phyloP scores from a whole-genome alignment of 2,888 invertebrate genomes.

The Lymantria dispar region DNA sequence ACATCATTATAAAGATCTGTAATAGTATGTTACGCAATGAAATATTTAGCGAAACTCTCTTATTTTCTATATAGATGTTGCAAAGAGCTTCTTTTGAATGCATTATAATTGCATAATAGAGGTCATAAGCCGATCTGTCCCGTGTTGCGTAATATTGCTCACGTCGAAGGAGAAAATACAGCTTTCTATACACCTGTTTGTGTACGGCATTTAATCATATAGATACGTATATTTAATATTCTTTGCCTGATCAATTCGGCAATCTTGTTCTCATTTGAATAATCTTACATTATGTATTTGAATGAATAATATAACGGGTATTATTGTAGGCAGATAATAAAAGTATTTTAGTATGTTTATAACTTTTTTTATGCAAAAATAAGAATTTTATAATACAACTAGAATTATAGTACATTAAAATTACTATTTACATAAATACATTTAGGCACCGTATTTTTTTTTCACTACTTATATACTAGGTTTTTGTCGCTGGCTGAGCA shows the following conservation, averaged over 20 bases:
- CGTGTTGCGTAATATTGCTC: slow-evolving; percentile 58
- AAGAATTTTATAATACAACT: slow-evolving; percentile 77
- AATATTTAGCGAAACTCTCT: slow-evolving; percentile 70
- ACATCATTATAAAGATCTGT: slow-evolving; percentile 53
- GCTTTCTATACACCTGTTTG: slow-evolving; percentile 70
- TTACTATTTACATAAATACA: slow-evolving; percentile 83
- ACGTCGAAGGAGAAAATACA: slow-evolving; percentile 56
- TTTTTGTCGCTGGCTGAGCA: slow-evolving; percentile 77
- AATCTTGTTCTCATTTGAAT: not conserved
- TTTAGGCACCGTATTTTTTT: slow-evolving; percentile 83
- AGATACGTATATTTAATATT: slow-evolving; percentile 37
- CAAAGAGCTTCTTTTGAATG: slow-evolving; percentile 61
- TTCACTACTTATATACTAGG: slow-evolving; percentile 78
- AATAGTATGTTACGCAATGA: slow-evolving; percentile 62
- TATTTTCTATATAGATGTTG: slow-evolving; percentile 69
- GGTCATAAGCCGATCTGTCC: slow-evolving; percentile 58
- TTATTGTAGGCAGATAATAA: slow-evolving; percentile 12
- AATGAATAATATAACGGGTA: not conserved
- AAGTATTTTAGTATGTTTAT: slow-evolving; percentile 19
- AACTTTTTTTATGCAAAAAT: slow-evolving; percentile 76
- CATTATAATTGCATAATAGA: slow-evolving; percentile 74
- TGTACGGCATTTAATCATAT: slow-evolving; percentile 37
- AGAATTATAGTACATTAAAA: slow-evolving; percentile 78
- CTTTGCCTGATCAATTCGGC: slow-evolving; percentile 21
- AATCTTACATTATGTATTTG: not conserved